phyloP scores from a whole-genome alignment of 30 jellyfish, hydroid and myxozoan genomes.

The Turritopsis rubra region DNA sequence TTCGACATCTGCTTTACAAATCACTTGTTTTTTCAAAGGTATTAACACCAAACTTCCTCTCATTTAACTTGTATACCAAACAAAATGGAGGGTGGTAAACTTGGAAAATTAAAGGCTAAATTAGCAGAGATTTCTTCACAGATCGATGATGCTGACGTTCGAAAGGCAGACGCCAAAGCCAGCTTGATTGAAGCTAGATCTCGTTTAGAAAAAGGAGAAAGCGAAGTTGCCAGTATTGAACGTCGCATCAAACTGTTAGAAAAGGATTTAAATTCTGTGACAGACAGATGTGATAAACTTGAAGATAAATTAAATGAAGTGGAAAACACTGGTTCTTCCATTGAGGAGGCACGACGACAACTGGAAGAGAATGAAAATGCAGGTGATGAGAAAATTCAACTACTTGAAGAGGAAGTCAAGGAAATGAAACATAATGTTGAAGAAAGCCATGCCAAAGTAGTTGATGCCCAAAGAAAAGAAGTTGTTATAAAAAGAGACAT shows the following conservation, averaged over 20 bases:
- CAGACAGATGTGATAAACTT: conserved; percentile 43
- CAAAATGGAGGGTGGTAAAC: conserved; percentile 5
- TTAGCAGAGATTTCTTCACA: conserved; percentile 57
- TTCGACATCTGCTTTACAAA: not conserved
- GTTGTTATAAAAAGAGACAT: conserved; percentile 77
- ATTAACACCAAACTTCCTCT: not conserved
- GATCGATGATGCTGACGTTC: conserved; percentile 81
- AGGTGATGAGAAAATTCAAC: conserved; percentile 83
- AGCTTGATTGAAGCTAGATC: conserved; percentile 68
- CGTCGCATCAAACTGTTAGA: conserved; percentile 66
- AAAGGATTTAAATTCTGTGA: conserved; percentile 36
- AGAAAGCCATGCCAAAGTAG: conserved; percentile 60
- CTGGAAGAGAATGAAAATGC: conserved; percentile 71
- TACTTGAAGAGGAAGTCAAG: conserved; percentile 68
- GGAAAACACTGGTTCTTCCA: conserved; percentile 36
- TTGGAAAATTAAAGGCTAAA: conserved; percentile 56
- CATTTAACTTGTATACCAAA: not conserved
- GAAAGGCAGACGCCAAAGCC: conserved; percentile 69
- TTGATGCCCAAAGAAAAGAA: conserved; percentile 59
- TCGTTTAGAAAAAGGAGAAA: conserved; percentile 40
- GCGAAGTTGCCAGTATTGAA: conserved; percentile 63
- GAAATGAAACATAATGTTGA: conserved; percentile 60
- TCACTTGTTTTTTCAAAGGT: not conserved
- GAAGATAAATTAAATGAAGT: conserved; percentile 49
- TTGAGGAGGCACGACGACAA: conserved; percentile 51